Evolutionary conservation across 1,140 invertebrate species (phyloP).

Genomic region (Dreissena polymorpha): DNA sequence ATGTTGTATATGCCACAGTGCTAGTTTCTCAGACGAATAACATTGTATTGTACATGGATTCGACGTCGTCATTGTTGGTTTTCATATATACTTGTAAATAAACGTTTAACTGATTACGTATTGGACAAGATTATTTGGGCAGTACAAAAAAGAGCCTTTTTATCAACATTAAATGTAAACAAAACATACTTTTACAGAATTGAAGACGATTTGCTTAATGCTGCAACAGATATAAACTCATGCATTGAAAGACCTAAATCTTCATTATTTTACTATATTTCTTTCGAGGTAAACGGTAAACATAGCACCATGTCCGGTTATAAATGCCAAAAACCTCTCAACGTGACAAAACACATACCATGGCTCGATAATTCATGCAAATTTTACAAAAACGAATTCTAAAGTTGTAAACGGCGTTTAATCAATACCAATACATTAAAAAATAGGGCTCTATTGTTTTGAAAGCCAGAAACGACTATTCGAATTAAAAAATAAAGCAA

Average conservation of each 20-base stretch:
- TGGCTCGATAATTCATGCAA: background rate
- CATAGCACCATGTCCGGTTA: background rate
- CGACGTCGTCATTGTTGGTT: too few relatives aligned
- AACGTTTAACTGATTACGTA: background rate
- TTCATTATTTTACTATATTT: background rate
- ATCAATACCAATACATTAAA: too few relatives aligned
- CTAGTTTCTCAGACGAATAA: too few relatives aligned
- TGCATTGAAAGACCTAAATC: background rate
- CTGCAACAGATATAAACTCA: background rate
- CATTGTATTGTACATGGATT: too few relatives aligned
- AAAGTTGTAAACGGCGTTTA: too few relatives aligned
- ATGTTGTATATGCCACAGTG: too few relatives aligned
- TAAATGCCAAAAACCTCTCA: background rate
- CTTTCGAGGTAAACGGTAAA: background rate
- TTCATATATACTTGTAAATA: too few relatives aligned
- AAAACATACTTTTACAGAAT: background rate
- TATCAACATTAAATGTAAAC: background rate
- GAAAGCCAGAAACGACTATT: too few relatives aligned
- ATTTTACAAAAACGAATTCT: background rate
- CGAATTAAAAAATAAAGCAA: too few relatives aligned
- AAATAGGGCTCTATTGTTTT: too few relatives aligned
- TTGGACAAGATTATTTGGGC: conserved; percentile 17
- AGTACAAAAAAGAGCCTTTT: background rate
- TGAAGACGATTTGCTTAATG: background rate
- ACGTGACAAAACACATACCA: background rate